Evolutionary conservation across 2,797 vertebrate genomes (phyloP), one percentile per base, ranked within the genome.

Genomic region (Champsocephalus gunnari): DNA sequence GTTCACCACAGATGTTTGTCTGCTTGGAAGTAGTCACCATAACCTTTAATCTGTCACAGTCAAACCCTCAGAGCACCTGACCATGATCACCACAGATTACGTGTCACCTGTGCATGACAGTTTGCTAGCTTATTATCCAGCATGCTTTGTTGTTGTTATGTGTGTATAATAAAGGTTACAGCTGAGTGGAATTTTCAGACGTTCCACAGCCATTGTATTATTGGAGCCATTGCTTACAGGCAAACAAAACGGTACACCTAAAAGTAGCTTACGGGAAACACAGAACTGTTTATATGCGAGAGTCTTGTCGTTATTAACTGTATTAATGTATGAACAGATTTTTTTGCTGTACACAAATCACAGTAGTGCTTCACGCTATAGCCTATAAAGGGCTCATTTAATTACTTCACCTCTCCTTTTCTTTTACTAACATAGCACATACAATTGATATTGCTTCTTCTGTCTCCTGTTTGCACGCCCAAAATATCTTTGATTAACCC

Each of bases 141-240:
- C 74, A 58, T 24, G 69, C 68, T 28, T 47, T 28, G 12, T 17
- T 32, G 55, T 11, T 8, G 21, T 51, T 12, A 17, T 55, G 45
- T 19, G 67, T 59, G 70, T 43, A 48, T n/a, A 50, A 45, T 66
- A 38, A 53, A 32, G 65, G 43, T 71, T 24, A 41, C 16, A 72
- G 60, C 32, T 41, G 68, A 80, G 68, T 83, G 91, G 91, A 92
- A 91, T 89, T 91, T 89, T 88, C 88, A 92, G 74, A 32, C 16
- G 13, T 43, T 69, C 60, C 54, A 14, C 50, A 5, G 55, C 48
- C 53, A 73, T 81, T 91, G 83, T 85, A 8, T 56, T 49, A 14
- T 1, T 54, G 41, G n/a, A 32, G 66, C 54, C 49, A 82, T 55
- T 41, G 64, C 56, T 77, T 76, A 63, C 38, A 79, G 41, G 51